Evolutionary conservation across 1,140 invertebrate species (phyloP), one percentile per base, ranked within the genome.

Genomic region (Leptopilina clavipes): DNA sequence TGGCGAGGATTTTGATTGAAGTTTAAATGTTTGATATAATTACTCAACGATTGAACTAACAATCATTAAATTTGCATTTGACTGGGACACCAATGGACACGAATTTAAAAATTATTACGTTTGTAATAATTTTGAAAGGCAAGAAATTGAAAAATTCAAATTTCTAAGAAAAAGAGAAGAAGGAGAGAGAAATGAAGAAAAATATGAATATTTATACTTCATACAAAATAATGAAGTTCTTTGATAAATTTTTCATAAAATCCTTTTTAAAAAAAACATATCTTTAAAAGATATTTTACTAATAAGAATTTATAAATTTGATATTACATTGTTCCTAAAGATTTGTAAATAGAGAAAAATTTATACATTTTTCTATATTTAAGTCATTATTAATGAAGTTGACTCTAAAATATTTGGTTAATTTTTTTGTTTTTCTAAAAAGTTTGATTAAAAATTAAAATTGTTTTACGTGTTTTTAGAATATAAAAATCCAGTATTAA

Each of bases 21-120:
- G 59, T 65, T 65, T 65, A 22, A 65, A 14, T 12, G 17, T 18
- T 59, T 65, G 22, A 56, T 56, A 65, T 14, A 31, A 37, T 65
- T n/a, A 31, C 25, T 65, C 25, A 65, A 65, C 59, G 59, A 65
- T 31, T 11, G 7, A 65, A 65, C 59, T 65, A 65, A 65, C 59
- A 65, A 65, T 65, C 59, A 31, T 14, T 12, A 12, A 65, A 31
- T 65, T 65, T 37, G 59, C 59, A 65, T 65, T 65, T 65, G 59
- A 65, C 22, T n/a, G 25, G 22, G 11, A 25, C 25, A 65, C 11
- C 59, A 65, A 65, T 31, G 59, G 22, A 31, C 22, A 65, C 22
- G 3, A 31, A 31, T 40, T 40, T 8, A 40, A 31, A n/a, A 37
- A 65, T 10, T 31, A 31, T 65, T 65, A 65, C 59, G 1, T 31